These are phyloP conservation scores for Pollachius pollachius DNA, from an alignment of 2,113 vertebrate genomes.

Conservation along the genomic window DNA sequence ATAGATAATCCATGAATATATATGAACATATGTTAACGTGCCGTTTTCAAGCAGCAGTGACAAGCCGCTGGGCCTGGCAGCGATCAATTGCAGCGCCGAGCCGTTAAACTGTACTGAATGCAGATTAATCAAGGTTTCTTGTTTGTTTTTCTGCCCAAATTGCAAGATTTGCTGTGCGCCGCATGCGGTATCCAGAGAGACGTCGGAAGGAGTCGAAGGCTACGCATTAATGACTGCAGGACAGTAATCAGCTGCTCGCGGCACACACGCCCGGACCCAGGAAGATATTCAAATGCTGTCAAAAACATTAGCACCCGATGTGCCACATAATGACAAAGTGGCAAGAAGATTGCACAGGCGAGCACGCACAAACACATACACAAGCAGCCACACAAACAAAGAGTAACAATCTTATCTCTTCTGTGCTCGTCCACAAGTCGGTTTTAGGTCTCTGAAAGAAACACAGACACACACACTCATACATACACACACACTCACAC, in stretches of 20 bases:
- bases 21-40: too few relatives aligned
- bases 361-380: slow-evolving; percentile 7
- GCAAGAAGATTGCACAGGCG: slow-evolving; percentile 7
- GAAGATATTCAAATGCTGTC: too few relatives aligned
- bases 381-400: not conserved
- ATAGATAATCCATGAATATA: too few relatives aligned
- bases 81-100: not conserved
- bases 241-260: not conserved
- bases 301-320: too few relatives aligned
- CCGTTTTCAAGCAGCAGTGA: too few relatives aligned
- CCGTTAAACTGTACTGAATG: not conserved
- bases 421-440: too few relatives aligned
- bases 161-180: slow-evolving; percentile 6
- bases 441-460: not conserved
- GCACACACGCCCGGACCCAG: too few relatives aligned
- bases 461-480: not conserved
- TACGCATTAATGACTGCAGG: slow-evolving; percentile 15
- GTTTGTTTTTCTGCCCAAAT: not conserved
- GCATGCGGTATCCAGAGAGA: slow-evolving; percentile 29
- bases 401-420: too few relatives aligned
- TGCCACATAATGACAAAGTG: slow-evolving; percentile 1
- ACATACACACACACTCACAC: too few relatives aligned
- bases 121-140: too few relatives aligned
- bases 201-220: slow-evolving; percentile 3
- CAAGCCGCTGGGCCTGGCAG: too few relatives aligned